Evolutionary conservation across 2,888 invertebrate species (phyloP), one percentile per base, ranked within the genome.

Genomic region (Tinea trinotella): DNA sequence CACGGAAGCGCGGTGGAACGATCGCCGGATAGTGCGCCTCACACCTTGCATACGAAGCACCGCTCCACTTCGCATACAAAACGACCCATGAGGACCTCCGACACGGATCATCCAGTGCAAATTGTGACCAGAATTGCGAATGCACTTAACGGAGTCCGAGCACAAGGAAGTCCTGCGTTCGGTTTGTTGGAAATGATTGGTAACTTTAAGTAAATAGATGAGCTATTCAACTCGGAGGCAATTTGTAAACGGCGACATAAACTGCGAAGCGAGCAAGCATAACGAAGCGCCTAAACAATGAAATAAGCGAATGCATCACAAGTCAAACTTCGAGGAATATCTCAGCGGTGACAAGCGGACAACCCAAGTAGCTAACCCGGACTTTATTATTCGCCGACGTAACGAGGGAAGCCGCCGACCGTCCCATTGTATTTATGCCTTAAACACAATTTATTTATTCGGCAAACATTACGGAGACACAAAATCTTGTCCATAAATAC

Each of bases 401-500:
- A 84, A 85, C 84, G 84, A 85, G 77, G 71, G 76, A 67, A 76
- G 79, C 79, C 75, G 77, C 76, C 74, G 70, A 64, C 68, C 68
- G 70, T 70, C 72, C 84, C 84, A 84, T 84, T 83, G 84, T 84
- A 82, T 83, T 83, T 84, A 81, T 83, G 78, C 79, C 73, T 78
- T 71, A 75, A 78, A 76, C 75, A 73, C 80, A 74, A 83, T 83
- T 83, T 84, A 84, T 84, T 82, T 82, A 85, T 85, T 82, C 82
- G 79, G 76, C 76, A 78, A 82, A 84, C 83, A 84, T 84, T 82
- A 82, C 82, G 79, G 74, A 76, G 81, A 83, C 84, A 85, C 84
- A 82, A 84, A 85, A 84, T 84, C 84, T 81, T 76, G 84, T 81
- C 82, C 84, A 84, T 85, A 85, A 84, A 85, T 84, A 85, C 83